phyloP scores from a whole-genome alignment of 2,888 invertebrate species.

The Ophion slaviceki region DNA sequence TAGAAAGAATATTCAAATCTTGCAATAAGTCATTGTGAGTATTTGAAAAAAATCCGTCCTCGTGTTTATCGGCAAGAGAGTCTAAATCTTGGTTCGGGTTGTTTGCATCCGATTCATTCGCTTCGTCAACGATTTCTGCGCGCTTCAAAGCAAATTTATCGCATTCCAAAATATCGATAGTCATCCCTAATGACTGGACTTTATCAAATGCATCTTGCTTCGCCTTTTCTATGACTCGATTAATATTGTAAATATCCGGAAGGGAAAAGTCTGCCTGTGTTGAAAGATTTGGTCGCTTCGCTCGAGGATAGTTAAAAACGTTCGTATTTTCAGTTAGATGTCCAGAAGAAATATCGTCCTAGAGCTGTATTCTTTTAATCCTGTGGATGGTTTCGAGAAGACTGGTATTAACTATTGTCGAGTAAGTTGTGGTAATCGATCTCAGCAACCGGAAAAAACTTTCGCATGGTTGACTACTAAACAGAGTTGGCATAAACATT shows the following conservation, averaged over 20 bases:
- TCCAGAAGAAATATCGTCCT: conserved; percentile 16
- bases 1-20: conserved; percentile 43
- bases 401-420: conserved; percentile 38
- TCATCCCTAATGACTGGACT: conserved; percentile 29
- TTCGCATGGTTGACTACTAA: conserved; percentile 48
- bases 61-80: not conserved
- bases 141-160: conserved; percentile 6
- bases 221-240: conserved; percentile 16
- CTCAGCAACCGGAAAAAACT: conserved; percentile 40
- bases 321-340: conserved; percentile 27
- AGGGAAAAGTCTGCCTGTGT: conserved; percentile 4
- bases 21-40: conserved; percentile 28
- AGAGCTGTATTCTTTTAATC: conserved; percentile 15
- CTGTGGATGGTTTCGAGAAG: conserved; percentile 35
- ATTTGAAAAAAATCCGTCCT: not conserved
- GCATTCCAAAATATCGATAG: conserved; percentile 10
- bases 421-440: conserved; percentile 38
- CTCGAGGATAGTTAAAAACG: conserved; percentile 21
- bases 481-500: not conserved
- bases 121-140: not conserved
- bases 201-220: conserved; percentile 29
- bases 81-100: not conserved
- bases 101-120: conserved; percentile 6
- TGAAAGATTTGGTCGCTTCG: not conserved
- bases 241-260: conserved; percentile 20